A percentile compares a stretch with the other conserved stretches of the same genome.
These are phyloP conservation scores for Leucophenga montana DNA, from an alignment of 2,888 invertebrate species.

Conservation along the genomic window DNA sequence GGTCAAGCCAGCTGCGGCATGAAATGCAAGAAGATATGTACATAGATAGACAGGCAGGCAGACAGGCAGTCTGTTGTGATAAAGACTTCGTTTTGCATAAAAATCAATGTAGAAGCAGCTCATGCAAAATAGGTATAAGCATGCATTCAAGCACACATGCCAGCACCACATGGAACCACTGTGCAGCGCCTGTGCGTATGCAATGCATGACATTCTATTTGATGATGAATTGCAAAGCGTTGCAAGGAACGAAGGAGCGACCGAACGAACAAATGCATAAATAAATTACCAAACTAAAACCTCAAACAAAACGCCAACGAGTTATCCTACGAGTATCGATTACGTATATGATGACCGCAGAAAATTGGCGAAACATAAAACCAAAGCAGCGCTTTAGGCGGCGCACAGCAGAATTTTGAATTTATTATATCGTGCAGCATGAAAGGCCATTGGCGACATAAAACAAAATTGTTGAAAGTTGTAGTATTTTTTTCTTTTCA, in stretches of 20 bases:
- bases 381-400: background rate
- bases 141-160: background rate
- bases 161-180: background rate
- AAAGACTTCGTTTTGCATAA: slow-evolving; percentile 28
- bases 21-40: slow-evolving; percentile 16
- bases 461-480: background rate
- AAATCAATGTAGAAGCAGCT: slow-evolving; percentile 27
- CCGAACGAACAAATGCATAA: slow-evolving; percentile 44
- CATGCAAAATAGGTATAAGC: slow-evolving; percentile 25
- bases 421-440: slow-evolving; percentile 12
- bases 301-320: background rate
- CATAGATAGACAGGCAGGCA: slow-evolving; percentile 33
- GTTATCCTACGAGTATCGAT: no score
- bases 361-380: background rate
- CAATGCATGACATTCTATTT: slow-evolving; percentile 41
- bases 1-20: background rate
- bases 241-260: slow-evolving; percentile 9
- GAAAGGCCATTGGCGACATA: slow-evolving; percentile 14
- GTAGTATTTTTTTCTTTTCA: background rate
- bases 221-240: slow-evolving; percentile 57
- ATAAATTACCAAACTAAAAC: slow-evolving; percentile 3
- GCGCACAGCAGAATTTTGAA: background rate
- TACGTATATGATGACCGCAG: no score
- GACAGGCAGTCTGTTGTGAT: background rate
- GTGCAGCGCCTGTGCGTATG: slow-evolving; percentile 17